These are phyloP conservation scores for Sarcophilus harrisii DNA, from an alignment of 2,797 vertebrate genomes.

Conservation along the genomic window DNA sequence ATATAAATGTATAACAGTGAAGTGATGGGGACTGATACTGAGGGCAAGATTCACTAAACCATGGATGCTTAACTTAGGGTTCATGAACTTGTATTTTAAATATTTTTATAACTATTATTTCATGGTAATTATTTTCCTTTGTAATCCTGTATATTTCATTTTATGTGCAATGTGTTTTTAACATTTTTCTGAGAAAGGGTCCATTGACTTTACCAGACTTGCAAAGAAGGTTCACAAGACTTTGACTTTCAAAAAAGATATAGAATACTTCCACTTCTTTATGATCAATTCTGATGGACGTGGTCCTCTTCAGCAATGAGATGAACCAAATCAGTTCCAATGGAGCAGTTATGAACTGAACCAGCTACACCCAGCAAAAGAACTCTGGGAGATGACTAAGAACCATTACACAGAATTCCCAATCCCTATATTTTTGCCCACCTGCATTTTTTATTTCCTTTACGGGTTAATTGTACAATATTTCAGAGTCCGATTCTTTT, in stretches of 20 bases:
- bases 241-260: too few species aligned
- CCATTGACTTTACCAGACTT: background rate
- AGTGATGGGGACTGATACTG: background rate
- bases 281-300: too few species aligned
- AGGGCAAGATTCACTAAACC: background rate
- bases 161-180: background rate
- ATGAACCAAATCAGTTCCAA: too few species aligned
- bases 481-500: too few species aligned
- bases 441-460: too few species aligned
- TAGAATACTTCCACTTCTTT: background rate
- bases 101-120: background rate
- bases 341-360: too few species aligned
- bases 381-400: too few species aligned
- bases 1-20: background rate
- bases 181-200: background rate
- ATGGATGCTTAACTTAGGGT: background rate
- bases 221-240: background rate
- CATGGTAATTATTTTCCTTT: background rate
- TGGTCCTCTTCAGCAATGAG: too few species aligned
- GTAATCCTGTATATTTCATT: background rate
- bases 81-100: background rate
- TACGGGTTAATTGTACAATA: too few species aligned
- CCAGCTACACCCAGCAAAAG: too few species aligned
- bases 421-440: too few species aligned
- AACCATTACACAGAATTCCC: too few species aligned